Percentiles rank a stretch among this genome's conserved stretches.
phyloP scores from a whole-genome alignment of 2,888 invertebrate species.

The Trichopoda pennipes region DNA sequence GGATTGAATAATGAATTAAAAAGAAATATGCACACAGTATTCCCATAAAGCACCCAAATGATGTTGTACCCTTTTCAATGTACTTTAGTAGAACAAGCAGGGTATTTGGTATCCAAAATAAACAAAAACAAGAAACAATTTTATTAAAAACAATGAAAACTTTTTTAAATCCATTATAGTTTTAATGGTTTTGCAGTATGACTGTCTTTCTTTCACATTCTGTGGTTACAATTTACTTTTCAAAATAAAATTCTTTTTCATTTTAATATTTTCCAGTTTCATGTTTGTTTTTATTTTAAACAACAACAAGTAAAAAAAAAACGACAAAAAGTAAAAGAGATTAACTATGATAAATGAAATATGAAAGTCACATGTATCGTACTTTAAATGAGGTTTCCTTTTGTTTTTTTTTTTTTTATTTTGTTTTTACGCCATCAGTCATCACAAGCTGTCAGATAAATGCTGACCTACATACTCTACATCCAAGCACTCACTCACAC shows the following conservation, averaged over 20 bases:
- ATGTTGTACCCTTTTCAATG: conserved; percentile 6
- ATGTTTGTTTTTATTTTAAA: not conserved
- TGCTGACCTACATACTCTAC: conserved; percentile 58
- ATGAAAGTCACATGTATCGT: conserved; percentile 29
- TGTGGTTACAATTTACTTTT: conserved; percentile 51
- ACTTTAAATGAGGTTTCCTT: conserved; percentile 28
- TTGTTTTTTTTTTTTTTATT: not conserved
- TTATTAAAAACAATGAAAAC: conserved; percentile 20
- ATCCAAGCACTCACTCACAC: not conserved
- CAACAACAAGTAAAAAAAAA: not conserved
- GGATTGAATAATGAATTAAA: not conserved
- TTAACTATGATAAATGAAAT: conserved; percentile 46
- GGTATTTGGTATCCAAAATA: not conserved
- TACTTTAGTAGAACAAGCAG: conserved; percentile 1
- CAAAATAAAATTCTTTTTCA: not conserved
- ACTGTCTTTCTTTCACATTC: not conserved
- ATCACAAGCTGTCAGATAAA: conserved; percentile 61
- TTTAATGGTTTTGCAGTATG: conserved; percentile 21
- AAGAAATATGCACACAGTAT: not conserved
- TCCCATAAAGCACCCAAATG: not conserved
- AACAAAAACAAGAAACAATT: conserved; percentile 3
- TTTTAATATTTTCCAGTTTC: not conserved
- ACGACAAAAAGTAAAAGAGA: not conserved
- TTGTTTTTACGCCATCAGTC: conserved; percentile 54
- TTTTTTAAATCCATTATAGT: conserved; percentile 33